Conservation (phyloP, 2,113 vertebrate genomes). For the Anas platyrhynchos region DNA sequence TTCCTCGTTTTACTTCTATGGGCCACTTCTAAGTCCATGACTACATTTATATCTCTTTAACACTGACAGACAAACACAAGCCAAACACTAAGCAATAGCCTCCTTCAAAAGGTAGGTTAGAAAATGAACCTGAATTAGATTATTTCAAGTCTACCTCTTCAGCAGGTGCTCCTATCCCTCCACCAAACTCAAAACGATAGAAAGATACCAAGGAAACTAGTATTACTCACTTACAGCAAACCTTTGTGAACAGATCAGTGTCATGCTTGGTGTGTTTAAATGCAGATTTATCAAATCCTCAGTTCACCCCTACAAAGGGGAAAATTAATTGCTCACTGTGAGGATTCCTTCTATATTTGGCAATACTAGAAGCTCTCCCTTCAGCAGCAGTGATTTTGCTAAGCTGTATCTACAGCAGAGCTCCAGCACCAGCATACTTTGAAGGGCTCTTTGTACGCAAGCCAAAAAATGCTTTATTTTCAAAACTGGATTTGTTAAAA, state of each 20-base stretch:
- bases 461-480: constrained; percentile 73
- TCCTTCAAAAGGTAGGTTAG: background rate
- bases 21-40: background rate
- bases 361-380: background rate
- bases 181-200: background rate
- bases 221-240: background rate
- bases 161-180: background rate
- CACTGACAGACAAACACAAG: background rate
- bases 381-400: background rate
- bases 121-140: background rate
- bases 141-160: background rate
- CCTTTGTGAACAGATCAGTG: background rate
- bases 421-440: background rate
- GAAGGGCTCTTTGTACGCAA: background rate
- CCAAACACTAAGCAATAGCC: background rate
- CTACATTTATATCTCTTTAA: background rate
- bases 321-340: background rate
- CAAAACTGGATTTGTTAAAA: constrained; percentile 60
- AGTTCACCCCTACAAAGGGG: background rate
- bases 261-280: background rate
- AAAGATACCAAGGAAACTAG: background rate
- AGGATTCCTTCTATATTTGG: background rate
- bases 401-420: background rate
- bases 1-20: background rate
- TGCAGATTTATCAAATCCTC: background rate